A percentile compares a stretch with the other conserved stretches of the same genome.
Evolutionary conservation across 2,113 vertebrate genomes (phyloP).

Genomic region (Rhinoderma darwinii): DNA sequence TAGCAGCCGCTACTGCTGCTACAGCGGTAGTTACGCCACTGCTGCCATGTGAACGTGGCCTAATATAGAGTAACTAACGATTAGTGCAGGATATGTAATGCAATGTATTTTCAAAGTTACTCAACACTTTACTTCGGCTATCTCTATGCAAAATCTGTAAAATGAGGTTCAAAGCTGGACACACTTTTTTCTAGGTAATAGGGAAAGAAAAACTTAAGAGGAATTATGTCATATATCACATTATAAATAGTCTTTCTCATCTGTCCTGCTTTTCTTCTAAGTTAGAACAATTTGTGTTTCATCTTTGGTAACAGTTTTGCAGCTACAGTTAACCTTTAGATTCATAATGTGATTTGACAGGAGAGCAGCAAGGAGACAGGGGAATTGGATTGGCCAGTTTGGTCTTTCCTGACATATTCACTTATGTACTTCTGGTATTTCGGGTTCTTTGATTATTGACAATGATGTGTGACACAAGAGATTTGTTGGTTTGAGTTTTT

Average conservation of each 20-base stretch:
- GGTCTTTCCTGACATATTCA: neutral
- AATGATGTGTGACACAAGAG: neutral
- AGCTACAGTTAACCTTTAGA: constrained; percentile 22
- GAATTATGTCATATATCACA: neutral
- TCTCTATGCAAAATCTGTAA: no score
- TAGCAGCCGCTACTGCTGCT: no score
- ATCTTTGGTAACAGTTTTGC: neutral
- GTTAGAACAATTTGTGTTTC: neutral
- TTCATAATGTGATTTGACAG: neutral
- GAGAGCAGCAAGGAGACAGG: neutral
- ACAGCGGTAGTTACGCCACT: no score
- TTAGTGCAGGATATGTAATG: no score
- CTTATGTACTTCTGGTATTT: neutral
- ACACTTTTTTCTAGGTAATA: neutral
- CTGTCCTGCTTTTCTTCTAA: neutral
- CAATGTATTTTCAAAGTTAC: no score
- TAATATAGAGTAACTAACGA: no score
- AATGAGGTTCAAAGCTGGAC: no score
- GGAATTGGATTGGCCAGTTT: neutral
- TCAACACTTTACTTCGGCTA: no score
- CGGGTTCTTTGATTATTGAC: neutral
- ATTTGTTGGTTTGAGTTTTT: neutral
- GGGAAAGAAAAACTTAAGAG: neutral
- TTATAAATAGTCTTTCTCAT: neutral
- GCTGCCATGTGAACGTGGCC: no score